phyloP scores from a whole-genome alignment of 92 coral and sea anemone genomes.

The Palythoa caribaeorum region DNA sequence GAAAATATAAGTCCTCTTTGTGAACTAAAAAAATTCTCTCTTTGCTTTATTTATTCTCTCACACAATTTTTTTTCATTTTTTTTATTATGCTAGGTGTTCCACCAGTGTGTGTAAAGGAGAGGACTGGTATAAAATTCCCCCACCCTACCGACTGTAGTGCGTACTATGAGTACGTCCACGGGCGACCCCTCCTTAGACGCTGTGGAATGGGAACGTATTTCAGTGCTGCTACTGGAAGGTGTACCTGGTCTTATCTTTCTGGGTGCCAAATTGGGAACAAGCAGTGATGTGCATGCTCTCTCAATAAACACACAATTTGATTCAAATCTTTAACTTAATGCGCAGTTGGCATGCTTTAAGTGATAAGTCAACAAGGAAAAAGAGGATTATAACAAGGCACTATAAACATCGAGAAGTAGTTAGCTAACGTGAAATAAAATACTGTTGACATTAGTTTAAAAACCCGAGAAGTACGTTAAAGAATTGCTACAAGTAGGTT shows the following conservation, averaged over 20 bases:
- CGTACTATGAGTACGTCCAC: conserved; percentile 1
- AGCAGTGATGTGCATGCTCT: not conserved
- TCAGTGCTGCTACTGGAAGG: not conserved
- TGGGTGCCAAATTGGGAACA: not conserved
- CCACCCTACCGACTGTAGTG: conserved; percentile 30
- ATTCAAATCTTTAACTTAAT: too few species aligned
- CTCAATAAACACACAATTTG: too few species aligned
- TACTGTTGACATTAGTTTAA: too few species aligned
- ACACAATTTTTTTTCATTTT: not conserved
- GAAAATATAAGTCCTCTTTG: too few species aligned
- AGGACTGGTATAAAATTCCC: not conserved
- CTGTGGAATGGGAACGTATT: conserved; percentile 21
- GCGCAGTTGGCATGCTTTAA: too few species aligned
- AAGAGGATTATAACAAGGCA: too few species aligned
- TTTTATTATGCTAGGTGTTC: not conserved
- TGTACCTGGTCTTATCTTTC: conserved; percentile 31
- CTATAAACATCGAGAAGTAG: too few species aligned
- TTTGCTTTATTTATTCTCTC: not conserved
- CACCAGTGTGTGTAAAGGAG: not conserved
- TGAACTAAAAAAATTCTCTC: not conserved
- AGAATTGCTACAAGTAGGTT: too few species aligned
- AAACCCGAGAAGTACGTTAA: too few species aligned
- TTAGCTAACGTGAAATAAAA: too few species aligned
- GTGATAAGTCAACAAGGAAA: too few species aligned
- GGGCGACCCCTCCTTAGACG: not conserved